Evolutionary conservation across 2,888 invertebrate species (phyloP), one percentile per base, ranked within the genome.

Genomic region (Lymantria dispar): DNA sequence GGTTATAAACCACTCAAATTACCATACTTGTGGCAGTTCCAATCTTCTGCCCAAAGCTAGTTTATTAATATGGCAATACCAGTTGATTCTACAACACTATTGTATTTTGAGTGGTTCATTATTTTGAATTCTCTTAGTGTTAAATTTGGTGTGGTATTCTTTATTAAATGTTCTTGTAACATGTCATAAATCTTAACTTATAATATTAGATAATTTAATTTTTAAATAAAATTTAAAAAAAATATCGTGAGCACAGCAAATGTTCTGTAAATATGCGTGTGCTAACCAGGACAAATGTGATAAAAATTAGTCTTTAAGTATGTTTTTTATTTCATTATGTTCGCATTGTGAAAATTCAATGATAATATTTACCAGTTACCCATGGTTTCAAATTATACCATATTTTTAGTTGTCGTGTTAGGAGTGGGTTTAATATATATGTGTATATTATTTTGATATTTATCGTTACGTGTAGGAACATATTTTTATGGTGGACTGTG

Each of bases 61-160:
- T 71, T 68, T 62, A 58, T 22, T 22, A 22, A 5, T 22, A 60
- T 60, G 58, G 57, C 61, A 54, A 62, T 22, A 22, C 12, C 44
- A 54, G 50, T 54, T 51, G 53, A 57, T 68, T 33, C 62, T 56
- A 56, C 11, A 38, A 30, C 52, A 61, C 56, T 49, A 48, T 61
- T 64, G 62, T 62, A 68, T 80, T 87, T 86, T 84, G 86, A 79
- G 89, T 88, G 85, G 85, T 82, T 78, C 66, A 79, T 86, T 79
- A 83, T 78, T 86, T 86, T 84, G 74, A 80, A 85, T 83, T 87
- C 81, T 88, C 82, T 80, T 91, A 88, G 86, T 72, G 65, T 83
- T 82, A 84, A 78, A 79, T 85, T 89, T 83, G 91, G 89, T 91
- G 91, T 91, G 90, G 91, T 89, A 85, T 89, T 87, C 81, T 87